Conservation (phyloP, 2,888 invertebrate genomes). For the Mesorhabditis spiculigera region DNA sequence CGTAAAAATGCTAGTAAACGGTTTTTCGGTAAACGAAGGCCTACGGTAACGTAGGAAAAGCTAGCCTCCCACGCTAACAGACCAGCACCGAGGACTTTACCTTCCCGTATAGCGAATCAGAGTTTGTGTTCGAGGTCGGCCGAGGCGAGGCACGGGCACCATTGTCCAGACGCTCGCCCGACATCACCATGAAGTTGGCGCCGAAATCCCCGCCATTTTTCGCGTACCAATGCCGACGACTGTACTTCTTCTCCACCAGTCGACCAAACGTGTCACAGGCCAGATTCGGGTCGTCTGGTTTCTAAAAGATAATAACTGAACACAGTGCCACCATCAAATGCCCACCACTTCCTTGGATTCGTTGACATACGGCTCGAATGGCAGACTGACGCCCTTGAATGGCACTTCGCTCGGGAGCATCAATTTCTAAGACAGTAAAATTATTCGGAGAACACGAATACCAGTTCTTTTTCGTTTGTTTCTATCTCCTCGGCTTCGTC, state of each 20-base stretch:
- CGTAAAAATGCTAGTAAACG: too few relatives aligned
- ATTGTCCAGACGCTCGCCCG: background rate
- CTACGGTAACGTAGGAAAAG: too few relatives aligned
- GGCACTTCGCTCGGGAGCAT: too few relatives aligned
- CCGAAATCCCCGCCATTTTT: background rate
- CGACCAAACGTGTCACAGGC: background rate
- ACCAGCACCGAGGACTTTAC: too few relatives aligned
- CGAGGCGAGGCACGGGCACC: background rate
- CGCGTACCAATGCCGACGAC: conserved; percentile 5
- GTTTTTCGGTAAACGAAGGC: too few relatives aligned
- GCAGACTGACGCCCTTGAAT: background rate
- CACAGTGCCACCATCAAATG: background rate
- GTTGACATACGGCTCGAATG: background rate
- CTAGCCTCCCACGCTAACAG: too few relatives aligned
- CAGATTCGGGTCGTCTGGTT: background rate
- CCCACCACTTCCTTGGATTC: background rate
- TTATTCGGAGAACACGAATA: too few relatives aligned
- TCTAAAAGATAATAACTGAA: background rate
- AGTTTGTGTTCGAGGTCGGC: too few relatives aligned
- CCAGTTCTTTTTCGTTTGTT: too few relatives aligned
- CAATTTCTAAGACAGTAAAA: too few relatives aligned
- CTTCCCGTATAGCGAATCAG: too few relatives aligned
- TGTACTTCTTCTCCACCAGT: conserved; percentile 1
- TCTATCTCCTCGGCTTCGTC: too few relatives aligned
- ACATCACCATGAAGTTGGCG: background rate